Evolutionary conservation across 2,113 vertebrate species (phyloP).

Genomic region (Neolamprologus fasciatus): DNA sequence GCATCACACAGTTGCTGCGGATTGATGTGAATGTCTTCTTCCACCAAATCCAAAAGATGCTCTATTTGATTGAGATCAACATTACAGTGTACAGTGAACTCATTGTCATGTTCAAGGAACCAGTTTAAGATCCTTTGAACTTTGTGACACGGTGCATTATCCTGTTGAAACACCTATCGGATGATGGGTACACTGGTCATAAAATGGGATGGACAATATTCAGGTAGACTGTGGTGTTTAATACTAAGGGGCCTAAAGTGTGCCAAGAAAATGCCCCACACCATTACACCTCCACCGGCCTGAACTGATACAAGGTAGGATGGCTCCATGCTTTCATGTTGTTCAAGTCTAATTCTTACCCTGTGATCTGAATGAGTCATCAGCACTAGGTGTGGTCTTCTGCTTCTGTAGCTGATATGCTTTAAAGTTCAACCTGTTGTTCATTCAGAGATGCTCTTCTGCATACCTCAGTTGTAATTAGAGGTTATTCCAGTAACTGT

Average conservation of each 20-base stretch:
- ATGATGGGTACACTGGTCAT: neutral
- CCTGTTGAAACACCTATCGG: neutral
- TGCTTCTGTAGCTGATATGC: neutral
- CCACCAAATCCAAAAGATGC: neutral
- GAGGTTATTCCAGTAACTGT: neutral
- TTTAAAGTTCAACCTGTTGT: neutral
- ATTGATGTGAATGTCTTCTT: neutral
- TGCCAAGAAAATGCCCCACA: neutral
- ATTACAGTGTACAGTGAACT: neutral
- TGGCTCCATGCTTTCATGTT: neutral
- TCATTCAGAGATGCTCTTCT: neutral
- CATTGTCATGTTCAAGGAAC: neutral
- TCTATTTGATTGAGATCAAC: neutral
- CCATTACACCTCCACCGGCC: neutral
- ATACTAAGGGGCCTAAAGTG: neutral
- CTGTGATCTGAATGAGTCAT: neutral
- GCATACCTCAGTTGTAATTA: neutral
- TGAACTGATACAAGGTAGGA: neutral
- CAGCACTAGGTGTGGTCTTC: neutral
- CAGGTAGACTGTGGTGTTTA: neutral
- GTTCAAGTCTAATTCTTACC: neutral
- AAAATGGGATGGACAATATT: neutral
- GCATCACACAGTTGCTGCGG: neutral
- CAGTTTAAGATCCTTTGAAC: neutral
- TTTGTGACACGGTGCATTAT: neutral